Conservation (phyloP, 2,113 vertebrate species). For the Python bivittatus region DNA sequence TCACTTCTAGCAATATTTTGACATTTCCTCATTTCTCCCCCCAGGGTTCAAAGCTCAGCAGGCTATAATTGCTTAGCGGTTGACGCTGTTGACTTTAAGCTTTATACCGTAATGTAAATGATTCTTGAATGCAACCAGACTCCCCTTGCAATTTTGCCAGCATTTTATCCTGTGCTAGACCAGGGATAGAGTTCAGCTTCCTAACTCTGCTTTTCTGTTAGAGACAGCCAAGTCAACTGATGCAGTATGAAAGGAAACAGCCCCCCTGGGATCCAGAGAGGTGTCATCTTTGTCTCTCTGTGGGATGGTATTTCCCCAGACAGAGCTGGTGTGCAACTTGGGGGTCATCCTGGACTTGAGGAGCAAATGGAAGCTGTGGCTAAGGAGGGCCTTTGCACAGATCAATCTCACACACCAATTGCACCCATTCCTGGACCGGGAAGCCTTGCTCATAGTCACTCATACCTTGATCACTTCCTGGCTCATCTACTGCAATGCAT, state of each 20-base stretch:
- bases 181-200: not conserved
- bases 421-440: too few relatives aligned
- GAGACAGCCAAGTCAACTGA: not conserved
- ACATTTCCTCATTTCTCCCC: slow-evolving; percentile 66
- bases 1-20: slow-evolving; percentile 70
- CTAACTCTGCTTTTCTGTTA: not conserved
- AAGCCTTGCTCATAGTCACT: too few relatives aligned
- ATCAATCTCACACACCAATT: too few relatives aligned
- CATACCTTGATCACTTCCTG: too few relatives aligned
- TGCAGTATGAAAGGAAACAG: slow-evolving; percentile 18
- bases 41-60: slow-evolving; percentile 43
- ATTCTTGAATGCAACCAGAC: slow-evolving; percentile 27
- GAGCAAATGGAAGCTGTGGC: too few relatives aligned
- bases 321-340: too few relatives aligned
- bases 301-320: too few relatives aligned
- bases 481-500: too few relatives aligned
- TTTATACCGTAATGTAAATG: slow-evolving; percentile 42
- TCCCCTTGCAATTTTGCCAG: not conserved
- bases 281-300: too few relatives aligned
- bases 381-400: too few relatives aligned
- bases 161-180: not conserved
- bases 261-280: not conserved
- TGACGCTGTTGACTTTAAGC: slow-evolving; percentile 68
- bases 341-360: too few relatives aligned
- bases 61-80: slow-evolving; percentile 55